These are phyloP conservation scores for Willowsia nigromaculata DNA, from an alignment of 2,888 invertebrate species.

Conservation along the genomic window DNA sequence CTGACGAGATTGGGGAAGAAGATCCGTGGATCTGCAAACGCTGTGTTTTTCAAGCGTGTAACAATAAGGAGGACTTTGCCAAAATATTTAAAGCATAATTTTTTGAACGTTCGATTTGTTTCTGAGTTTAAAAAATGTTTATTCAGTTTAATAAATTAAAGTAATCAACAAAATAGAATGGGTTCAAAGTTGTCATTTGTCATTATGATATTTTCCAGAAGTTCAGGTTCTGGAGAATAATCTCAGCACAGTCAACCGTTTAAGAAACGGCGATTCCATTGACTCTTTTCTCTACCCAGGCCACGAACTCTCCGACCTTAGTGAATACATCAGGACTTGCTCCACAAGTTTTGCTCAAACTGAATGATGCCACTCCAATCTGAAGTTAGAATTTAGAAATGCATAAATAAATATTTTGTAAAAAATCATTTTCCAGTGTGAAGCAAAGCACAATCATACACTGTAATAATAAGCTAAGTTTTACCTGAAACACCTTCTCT, in stretches of 20 bases:
- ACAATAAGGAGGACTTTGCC: slow-evolving; percentile 53
- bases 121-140: too few species aligned
- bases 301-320: slow-evolving; percentile 72
- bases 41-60: slow-evolving; percentile 59
- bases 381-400: slow-evolving; percentile 16
- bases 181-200: too few species aligned
- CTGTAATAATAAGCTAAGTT: too few species aligned
- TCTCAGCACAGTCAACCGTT: too few species aligned
- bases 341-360: slow-evolving; percentile 76
- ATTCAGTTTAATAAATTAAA: too few species aligned
- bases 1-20: slow-evolving; percentile 59
- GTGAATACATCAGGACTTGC: slow-evolving; percentile 78
- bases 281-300: slow-evolving; percentile 73
- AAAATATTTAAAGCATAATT: slow-evolving; percentile 46
- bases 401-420: not conserved
- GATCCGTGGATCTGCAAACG: slow-evolving; percentile 74
- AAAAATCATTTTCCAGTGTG: not conserved
- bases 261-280: not conserved
- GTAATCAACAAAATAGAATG: too few species aligned
- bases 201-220: too few species aligned
- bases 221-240: too few species aligned
- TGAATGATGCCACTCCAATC: slow-evolving; percentile 76
- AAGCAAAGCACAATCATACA: not conserved
- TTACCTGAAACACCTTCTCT: slow-evolving; percentile 76
- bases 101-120: too few species aligned